These are phyloP conservation scores for Hydrozoanthus gracilis DNA, from an alignment of 92 coral and sea anemone genomes.

Conservation along the genomic window DNA sequence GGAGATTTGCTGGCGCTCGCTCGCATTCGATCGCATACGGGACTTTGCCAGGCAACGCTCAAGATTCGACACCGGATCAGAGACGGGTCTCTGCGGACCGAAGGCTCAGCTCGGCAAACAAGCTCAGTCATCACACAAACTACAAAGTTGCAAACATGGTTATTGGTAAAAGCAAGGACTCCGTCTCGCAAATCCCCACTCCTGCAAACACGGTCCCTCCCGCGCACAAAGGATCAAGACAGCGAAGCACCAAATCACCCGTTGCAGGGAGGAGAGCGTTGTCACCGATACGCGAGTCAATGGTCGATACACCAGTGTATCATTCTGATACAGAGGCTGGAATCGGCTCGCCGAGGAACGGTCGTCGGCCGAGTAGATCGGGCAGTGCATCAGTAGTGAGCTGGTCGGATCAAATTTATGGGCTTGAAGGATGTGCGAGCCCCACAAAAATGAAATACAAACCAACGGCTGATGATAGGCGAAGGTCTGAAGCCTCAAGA, in stretches of 20 bases:
- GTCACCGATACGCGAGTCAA: constrained; percentile 91
- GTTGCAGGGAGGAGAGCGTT: constrained; percentile 89
- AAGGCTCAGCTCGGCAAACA: constrained; percentile 60
- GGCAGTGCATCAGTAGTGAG: constrained; percentile 92
- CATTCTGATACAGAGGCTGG: constrained; percentile 82
- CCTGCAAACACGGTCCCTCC: constrained; percentile 68
- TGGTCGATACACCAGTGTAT: constrained; percentile 56
- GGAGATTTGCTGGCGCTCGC: constrained; percentile 15
- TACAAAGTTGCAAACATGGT: constrained; percentile 98
- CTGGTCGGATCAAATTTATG: constrained; percentile 97
- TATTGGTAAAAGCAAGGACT: constrained; percentile 91
- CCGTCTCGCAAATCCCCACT: constrained; percentile 46
- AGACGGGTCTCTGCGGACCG: constrained; percentile 64
- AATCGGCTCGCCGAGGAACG: constrained; percentile 62
- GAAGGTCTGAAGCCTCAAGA: constrained; percentile 80
- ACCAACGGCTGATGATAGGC: constrained; percentile 64
- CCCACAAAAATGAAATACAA: constrained; percentile 81
- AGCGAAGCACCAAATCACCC: constrained; percentile 85
- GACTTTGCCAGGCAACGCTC: constrained; percentile 60
- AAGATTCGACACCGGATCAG: constrained; percentile 61
- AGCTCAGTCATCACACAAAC: constrained; percentile 87
- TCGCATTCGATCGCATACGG: constrained; percentile 68
- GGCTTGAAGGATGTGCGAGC: constrained; percentile 73
- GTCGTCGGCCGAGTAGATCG: constrained; percentile 78
- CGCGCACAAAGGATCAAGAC: constrained; percentile 59